phyloP scores from a whole-genome alignment of 92 coral and sea anemone species.

The Parazoanthus atlanticus region DNA sequence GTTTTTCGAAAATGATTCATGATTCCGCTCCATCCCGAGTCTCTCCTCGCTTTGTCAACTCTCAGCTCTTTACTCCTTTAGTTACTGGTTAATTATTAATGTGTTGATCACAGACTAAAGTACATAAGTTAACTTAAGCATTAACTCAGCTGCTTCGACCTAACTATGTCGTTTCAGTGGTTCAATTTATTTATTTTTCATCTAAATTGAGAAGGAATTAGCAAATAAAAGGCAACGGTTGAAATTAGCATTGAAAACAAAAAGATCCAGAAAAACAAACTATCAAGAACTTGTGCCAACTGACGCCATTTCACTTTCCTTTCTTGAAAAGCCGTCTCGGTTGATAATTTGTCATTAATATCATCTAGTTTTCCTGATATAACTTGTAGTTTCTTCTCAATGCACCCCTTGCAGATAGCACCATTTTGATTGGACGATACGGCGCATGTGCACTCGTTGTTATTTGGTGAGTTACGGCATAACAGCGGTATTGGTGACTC shows the following conservation, averaged over 20 bases:
- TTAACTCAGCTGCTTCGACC: too few relatives aligned
- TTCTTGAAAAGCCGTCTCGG: conserved; percentile 49
- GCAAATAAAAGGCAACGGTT: conserved; percentile 66
- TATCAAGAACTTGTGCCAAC: conserved; percentile 79
- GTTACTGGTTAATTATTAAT: too few relatives aligned
- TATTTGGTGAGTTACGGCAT: background rate
- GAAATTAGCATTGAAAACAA: conserved; percentile 65
- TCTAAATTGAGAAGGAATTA: conserved; percentile 57
- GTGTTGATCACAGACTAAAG: too few relatives aligned
- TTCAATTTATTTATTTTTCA: background rate
- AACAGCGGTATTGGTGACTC: background rate
- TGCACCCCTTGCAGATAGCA: background rate
- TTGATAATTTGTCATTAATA: conserved; percentile 38
- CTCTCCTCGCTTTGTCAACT: too few relatives aligned
- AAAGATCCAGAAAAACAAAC: conserved; percentile 83
- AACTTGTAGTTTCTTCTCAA: conserved; percentile 6
- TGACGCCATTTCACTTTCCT: conserved; percentile 77
- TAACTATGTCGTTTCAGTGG: too few relatives aligned
- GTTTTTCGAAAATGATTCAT: too few relatives aligned
- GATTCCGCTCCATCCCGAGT: too few relatives aligned
- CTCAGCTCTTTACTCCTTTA: too few relatives aligned
- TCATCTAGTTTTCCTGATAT: conserved; percentile 12
- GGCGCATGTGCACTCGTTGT: conserved; percentile 6
- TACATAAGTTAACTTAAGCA: too few relatives aligned
- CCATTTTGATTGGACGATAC: background rate